Conservation (phyloP, 2,888 invertebrate species). For the Phoronis australis region DNA sequence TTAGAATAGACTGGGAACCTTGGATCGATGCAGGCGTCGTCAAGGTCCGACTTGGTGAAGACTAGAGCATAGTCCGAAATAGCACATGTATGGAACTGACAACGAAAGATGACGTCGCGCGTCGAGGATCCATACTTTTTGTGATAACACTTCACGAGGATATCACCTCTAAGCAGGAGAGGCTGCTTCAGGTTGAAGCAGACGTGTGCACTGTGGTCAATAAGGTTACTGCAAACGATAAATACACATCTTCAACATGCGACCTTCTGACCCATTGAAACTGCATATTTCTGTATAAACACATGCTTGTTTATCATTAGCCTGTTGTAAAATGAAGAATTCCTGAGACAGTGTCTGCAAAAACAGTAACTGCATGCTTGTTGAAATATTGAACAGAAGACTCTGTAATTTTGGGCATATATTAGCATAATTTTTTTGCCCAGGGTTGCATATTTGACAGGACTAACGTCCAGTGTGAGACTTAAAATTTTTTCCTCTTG, state of each 20-base stretch:
- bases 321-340: background rate
- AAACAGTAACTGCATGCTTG: background rate
- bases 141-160: slow-evolving; percentile 85
- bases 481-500: too few species aligned
- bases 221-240: slow-evolving; percentile 57
- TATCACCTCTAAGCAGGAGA: slow-evolving; percentile 78
- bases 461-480: too few species aligned
- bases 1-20: slow-evolving; percentile 78
- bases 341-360: background rate
- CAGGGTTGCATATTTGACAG: too few species aligned
- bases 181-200: slow-evolving; percentile 68
- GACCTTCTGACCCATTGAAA: background rate
- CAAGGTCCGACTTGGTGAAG: slow-evolving; percentile 80
- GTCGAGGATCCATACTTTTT: slow-evolving; percentile 53
- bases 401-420: too few species aligned
- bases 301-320: background rate
- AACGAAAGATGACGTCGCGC: slow-evolving; percentile 72
- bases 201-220: slow-evolving; percentile 64
- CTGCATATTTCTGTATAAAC: background rate
- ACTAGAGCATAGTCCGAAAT: slow-evolving; percentile 76
- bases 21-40: slow-evolving; percentile 76
- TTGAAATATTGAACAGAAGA: background rate
- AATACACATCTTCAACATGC: background rate
- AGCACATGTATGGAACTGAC: slow-evolving; percentile 93
- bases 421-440: too few species aligned